A percentile compares a stretch with the other conserved stretches of the same genome.
Evolutionary conservation across 1,140 invertebrate genomes (phyloP).

Genomic region (silkworm (Bombyx mori)): ASM3026992v2 NC_085108.1:2962001-2962500

Average conservation of each 20-base stretch:
- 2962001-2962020: too few species aligned
- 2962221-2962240: too few species aligned
- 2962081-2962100: too few species aligned
- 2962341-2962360: constrained; percentile 32
- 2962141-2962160: too few species aligned
- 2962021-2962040: too few species aligned
- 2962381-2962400: constrained; percentile 26
- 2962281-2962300: constrained; percentile 9
- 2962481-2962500: constrained; percentile 37
- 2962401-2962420: neutral
- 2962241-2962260: neutral
- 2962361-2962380: constrained; percentile 26
- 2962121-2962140: too few species aligned
- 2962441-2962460: constrained; percentile 27
- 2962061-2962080: too few species aligned
- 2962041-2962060: too few species aligned
- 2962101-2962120: too few species aligned
- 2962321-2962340: constrained; percentile 18
- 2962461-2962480: constrained; percentile 30
- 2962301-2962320: constrained; percentile 30
- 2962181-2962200: too few species aligned
- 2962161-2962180: too few species aligned
- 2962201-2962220: too few species aligned
- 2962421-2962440: neutral
- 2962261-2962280: neutral